A percentile compares a stretch with the other conserved stretches of the same genome.
These are phyloP conservation scores for Troides oblongomaculatus DNA, from an alignment of 2,888 invertebrate species.

Conservation along the genomic window DNA sequence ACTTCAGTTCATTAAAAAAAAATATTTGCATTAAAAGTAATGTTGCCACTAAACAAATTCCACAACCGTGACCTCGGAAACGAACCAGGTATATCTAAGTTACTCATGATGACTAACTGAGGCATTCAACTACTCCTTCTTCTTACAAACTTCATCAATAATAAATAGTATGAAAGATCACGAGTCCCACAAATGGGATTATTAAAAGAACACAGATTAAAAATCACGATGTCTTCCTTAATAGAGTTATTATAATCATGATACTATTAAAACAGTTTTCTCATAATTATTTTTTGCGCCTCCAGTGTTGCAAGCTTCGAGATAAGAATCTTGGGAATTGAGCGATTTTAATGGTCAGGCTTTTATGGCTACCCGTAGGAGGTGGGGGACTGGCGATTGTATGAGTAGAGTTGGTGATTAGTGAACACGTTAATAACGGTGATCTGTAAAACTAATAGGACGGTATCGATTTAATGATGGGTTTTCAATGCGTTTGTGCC, in stretches of 20 bases:
- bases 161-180: too few relatives aligned
- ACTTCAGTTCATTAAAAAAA: too few relatives aligned
- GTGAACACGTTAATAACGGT: conserved; percentile 36
- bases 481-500: conserved; percentile 43
- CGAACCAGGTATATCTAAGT: too few relatives aligned
- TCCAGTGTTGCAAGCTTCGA: conserved; percentile 8
- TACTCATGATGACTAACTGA: too few relatives aligned
- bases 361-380: conserved; percentile 18
- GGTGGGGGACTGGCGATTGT: conserved; percentile 14
- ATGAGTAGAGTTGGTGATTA: conserved; percentile 28
- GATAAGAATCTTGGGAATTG: conserved; percentile 8
- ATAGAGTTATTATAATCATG: not conserved
- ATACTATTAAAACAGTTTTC: not conserved
- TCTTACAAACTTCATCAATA: too few relatives aligned
- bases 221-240: not conserved
- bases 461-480: conserved; percentile 45
- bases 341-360: conserved; percentile 8
- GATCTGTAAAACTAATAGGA: conserved; percentile 47
- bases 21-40: too few relatives aligned
- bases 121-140: too few relatives aligned
- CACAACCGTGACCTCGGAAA: too few relatives aligned
- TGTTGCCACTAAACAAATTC: too few relatives aligned
- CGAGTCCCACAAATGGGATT: too few relatives aligned
- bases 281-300: conserved; percentile 20
- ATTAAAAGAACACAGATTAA: not conserved